Percentiles rank a stretch among this genome's conserved stretches.
phyloP scores from a whole-genome alignment of 2,888 invertebrate species.

The Stenurella melanura region DNA sequence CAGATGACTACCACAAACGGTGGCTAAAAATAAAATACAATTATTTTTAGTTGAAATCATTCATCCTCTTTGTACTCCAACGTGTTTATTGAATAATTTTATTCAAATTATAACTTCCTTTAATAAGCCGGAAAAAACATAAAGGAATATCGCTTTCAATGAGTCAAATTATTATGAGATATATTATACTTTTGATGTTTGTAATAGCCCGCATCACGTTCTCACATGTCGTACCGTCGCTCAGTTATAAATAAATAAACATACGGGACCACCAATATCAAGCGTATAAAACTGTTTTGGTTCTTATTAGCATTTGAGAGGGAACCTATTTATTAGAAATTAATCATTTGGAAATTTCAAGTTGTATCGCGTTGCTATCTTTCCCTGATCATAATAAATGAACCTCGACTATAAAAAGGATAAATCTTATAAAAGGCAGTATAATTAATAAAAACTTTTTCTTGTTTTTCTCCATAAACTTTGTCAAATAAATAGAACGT shows the following conservation, averaged over 20 bases:
- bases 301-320: neutral
- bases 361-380: neutral
- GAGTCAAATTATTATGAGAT: conserved; percentile 13
- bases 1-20: too few relatives aligned
- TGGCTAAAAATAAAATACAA: neutral
- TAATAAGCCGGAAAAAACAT: conserved; percentile 14
- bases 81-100: conserved; percentile 4
- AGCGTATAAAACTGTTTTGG: neutral
- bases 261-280: conserved; percentile 16
- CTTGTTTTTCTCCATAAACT: neutral
- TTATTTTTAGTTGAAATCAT: neutral
- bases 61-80: neutral
- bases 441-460: neutral
- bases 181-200: conserved; percentile 25
- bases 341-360: neutral
- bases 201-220: conserved; percentile 6
- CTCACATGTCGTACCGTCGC: conserved; percentile 1
- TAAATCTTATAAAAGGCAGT: neutral
- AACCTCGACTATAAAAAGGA: neutral
- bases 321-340: neutral
- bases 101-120: conserved; percentile 8
- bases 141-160: conserved; percentile 26
- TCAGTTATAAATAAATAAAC: conserved; percentile 12
- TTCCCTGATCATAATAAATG: neutral
- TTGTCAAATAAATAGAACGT: neutral